Conservation (phyloP, 2,888 invertebrate genomes). For the Hirtodrosophila alboralis region DNA sequence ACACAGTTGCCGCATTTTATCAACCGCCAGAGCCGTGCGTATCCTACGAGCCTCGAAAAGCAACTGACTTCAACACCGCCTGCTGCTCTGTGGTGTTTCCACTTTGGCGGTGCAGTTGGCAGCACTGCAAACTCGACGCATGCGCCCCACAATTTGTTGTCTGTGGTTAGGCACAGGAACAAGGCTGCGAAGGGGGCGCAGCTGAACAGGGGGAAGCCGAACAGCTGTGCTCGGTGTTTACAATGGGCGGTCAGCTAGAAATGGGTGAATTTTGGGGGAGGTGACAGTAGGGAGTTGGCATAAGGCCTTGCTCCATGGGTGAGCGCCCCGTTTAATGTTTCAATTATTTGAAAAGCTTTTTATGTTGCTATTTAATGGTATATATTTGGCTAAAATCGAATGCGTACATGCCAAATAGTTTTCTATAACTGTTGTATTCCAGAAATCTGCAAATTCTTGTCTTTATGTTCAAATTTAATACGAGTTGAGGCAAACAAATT, state of each 20-base stretch:
- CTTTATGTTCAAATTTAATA: too few relatives aligned
- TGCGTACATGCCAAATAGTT: constrained; percentile 19
- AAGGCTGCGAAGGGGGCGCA: neutral
- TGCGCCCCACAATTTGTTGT: constrained; percentile 67
- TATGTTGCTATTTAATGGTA: constrained; percentile 34
- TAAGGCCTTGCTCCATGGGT: constrained; percentile 38
- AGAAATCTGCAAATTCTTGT: too few relatives aligned
- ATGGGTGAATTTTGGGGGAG: neutral
- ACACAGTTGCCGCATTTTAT: constrained; percentile 49
- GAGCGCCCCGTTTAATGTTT: constrained; percentile 65
- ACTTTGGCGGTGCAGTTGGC: constrained; percentile 54
- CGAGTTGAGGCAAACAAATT: too few relatives aligned
- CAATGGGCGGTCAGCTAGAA: constrained; percentile 45
- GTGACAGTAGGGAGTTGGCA: too few relatives aligned
- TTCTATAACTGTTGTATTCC: too few relatives aligned
- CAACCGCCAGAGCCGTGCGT: constrained; percentile 77
- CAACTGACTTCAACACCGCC: constrained; percentile 72
- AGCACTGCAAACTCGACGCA: constrained; percentile 54
- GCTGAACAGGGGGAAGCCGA: constrained; percentile 15
- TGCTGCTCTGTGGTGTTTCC: constrained; percentile 41
- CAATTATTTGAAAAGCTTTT: constrained; percentile 57
- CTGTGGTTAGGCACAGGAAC: constrained; percentile 71
- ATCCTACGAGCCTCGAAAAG: constrained; percentile 83
- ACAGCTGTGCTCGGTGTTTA: constrained; percentile 72
- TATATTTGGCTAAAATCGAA: constrained; percentile 33